phyloP scores from a whole-genome alignment of 2,888 invertebrate species.

The Blera fallax region DNA sequence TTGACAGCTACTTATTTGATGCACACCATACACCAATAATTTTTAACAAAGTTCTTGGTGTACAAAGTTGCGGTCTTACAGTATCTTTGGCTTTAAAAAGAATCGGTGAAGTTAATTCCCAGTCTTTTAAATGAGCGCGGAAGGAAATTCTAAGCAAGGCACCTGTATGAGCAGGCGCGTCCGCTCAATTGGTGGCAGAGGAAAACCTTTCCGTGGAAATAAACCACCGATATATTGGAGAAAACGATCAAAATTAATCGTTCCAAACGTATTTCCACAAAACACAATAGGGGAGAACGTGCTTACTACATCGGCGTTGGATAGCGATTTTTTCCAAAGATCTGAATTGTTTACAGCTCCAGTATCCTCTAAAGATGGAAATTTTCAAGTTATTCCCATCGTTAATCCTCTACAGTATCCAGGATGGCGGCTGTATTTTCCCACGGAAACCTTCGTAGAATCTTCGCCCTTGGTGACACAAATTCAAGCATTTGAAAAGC shows the following conservation, averaged over 20 bases:
- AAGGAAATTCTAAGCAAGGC: neutral
- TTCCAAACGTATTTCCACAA: neutral
- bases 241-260: neutral
- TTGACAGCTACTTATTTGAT: too few relatives aligned
- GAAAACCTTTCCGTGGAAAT: neutral
- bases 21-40: too few relatives aligned
- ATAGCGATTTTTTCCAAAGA: neutral
- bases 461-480: conserved; percentile 82
- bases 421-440: conserved; percentile 91
- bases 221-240: neutral
- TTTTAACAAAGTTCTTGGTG: too few relatives aligned
- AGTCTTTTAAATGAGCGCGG: too few relatives aligned
- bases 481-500: conserved; percentile 83
- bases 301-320: neutral
- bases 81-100: too few relatives aligned
- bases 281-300: neutral
- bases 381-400: conserved; percentile 75
- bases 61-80: too few relatives aligned
- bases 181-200: neutral
- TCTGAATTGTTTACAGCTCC: conserved; percentile 20
- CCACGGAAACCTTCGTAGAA: conserved; percentile 84
- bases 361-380: conserved; percentile 74
- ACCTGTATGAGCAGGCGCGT: neutral
- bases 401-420: conserved; percentile 82
- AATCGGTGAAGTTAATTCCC: too few relatives aligned